These are phyloP conservation scores for Hyles lineata DNA, from an alignment of 2,888 invertebrate genomes.

Conservation along the genomic window DNA sequence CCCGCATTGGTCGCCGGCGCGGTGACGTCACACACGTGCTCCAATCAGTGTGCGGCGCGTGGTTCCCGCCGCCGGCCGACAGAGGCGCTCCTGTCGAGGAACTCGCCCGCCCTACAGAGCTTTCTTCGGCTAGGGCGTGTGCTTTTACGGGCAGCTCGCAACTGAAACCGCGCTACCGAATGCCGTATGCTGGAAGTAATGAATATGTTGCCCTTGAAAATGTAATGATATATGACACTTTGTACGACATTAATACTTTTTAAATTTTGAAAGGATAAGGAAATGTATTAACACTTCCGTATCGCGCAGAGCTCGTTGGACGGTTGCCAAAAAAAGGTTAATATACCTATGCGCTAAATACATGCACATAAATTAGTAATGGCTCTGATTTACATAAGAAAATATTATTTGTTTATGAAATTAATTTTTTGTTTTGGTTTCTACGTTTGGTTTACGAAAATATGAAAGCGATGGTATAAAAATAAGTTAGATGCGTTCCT, in stretches of 20 bases:
- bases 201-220: conserved; percentile 29
- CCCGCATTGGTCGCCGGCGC: conserved; percentile 72
- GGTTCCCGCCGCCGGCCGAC: conserved; percentile 59
- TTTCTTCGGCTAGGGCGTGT: conserved; percentile 81
- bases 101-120: conserved; percentile 82
- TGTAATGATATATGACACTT: neutral
- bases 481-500: neutral
- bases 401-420: neutral
- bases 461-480: neutral
- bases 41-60: conserved; percentile 64
- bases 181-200: conserved; percentile 52
- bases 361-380: neutral
- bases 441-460: neutral
- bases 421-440: neutral
- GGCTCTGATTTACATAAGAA: neutral
- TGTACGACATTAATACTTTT: neutral
- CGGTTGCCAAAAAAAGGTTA: conserved; percentile 40
- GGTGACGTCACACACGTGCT: conserved; percentile 73
- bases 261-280: conserved; percentile 1
- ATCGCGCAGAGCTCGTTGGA: conserved; percentile 33
- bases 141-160: conserved; percentile 74
- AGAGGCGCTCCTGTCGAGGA: conserved; percentile 71
- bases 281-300: conserved; percentile 16
- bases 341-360: conserved; percentile 31
- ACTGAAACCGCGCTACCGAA: conserved; percentile 57